phyloP scores from a whole-genome alignment of 30 jellyfish, hydroid and myxozoan species.

The Hydractinia echinata region DNA sequence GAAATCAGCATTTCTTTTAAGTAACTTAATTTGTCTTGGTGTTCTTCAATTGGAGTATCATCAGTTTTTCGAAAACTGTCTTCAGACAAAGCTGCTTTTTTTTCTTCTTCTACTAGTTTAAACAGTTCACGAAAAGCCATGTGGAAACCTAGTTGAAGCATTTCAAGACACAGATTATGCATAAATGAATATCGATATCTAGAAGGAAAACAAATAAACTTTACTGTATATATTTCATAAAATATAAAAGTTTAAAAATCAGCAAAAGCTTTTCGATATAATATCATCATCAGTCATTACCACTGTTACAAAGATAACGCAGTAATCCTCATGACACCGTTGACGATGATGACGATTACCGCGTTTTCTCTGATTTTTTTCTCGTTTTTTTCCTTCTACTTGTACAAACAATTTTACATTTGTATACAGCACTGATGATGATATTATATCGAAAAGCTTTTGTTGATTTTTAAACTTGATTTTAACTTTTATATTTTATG shows the following conservation, averaged over 20 bases:
- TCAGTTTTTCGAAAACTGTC: not conserved
- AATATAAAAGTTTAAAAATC: too few relatives aligned
- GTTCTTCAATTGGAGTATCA: conserved; percentile 36
- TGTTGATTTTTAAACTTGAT: too few relatives aligned
- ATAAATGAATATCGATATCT: conserved; percentile 63
- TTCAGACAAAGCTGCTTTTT: conserved; percentile 15
- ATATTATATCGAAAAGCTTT: too few relatives aligned
- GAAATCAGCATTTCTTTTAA: conserved; percentile 49
- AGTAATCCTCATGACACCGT: too few relatives aligned
- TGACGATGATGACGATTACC: too few relatives aligned
- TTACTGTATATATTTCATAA: not conserved
- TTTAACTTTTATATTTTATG: too few relatives aligned
- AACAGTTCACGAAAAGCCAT: conserved; percentile 82
- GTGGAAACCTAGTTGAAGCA: conserved; percentile 85
- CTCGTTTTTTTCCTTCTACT: too few relatives aligned
- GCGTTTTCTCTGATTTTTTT: too few relatives aligned
- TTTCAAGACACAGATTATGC: conserved; percentile 68
- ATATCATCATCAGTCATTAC: not conserved
- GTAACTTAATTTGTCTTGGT: conserved; percentile 40
- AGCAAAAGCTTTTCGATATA: not conserved
- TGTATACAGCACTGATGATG: too few relatives aligned
- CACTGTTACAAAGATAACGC: too few relatives aligned
- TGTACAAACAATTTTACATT: too few relatives aligned
- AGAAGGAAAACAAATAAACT: not conserved
- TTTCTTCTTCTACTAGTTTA: conserved; percentile 48